These are phyloP conservation scores for Bubo scandiacus DNA, from an alignment of 2,113 vertebrate species.

Conservation along the genomic window DNA sequence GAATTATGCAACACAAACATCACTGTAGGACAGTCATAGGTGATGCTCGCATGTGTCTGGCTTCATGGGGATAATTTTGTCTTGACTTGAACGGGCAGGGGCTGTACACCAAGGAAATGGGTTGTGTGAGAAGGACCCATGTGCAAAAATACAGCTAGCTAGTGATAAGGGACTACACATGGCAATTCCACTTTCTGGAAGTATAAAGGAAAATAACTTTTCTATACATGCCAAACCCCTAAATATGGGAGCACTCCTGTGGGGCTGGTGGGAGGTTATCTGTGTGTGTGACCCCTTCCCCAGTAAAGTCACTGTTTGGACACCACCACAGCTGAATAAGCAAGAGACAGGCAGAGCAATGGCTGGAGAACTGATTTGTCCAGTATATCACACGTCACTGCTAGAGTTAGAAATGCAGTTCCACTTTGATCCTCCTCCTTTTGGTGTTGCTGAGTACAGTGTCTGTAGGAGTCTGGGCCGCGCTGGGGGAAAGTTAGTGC, in stretches of 20 bases:
- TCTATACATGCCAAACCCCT: background rate
- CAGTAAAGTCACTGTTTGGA: background rate
- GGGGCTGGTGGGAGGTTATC: background rate
- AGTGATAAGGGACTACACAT: accelerated
- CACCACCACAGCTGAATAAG: background rate
- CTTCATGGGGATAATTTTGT: background rate
- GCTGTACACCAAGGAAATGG: background rate
- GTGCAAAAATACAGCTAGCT: background rate
- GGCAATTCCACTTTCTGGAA: background rate
- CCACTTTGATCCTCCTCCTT: background rate
- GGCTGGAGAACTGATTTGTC: background rate
- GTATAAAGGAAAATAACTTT: background rate
- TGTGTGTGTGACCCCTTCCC: background rate
- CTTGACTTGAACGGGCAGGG: background rate
- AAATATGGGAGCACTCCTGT: background rate
- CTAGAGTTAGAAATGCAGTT: background rate
- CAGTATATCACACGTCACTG: background rate
- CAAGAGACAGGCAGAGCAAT: background rate
- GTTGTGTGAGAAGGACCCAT: background rate
- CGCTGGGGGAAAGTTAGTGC: no score
- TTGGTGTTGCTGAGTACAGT: background rate
- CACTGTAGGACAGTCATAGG: background rate
- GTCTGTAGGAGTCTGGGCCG: no score
- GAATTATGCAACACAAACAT: background rate
- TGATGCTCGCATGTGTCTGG: background rate